A percentile compares a stretch with the other conserved stretches of the same genome.
Evolutionary conservation across 1,140 invertebrate genomes (phyloP).

Genomic region (Xylocopa sonorina): DNA sequence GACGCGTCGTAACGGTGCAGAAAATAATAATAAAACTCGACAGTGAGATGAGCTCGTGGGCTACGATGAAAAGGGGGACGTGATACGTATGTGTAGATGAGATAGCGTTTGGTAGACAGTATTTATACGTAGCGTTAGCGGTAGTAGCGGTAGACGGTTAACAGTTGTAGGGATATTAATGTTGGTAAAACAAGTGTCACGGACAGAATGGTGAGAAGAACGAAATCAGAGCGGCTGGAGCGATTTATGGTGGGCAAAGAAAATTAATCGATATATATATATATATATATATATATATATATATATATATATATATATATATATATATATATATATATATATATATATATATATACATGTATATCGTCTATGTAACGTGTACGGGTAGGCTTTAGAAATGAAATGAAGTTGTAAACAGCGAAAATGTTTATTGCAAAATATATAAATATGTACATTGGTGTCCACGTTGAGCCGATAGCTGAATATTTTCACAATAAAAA

Average conservation of each 20-base stretch:
- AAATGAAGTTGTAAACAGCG: conserved; percentile 81
- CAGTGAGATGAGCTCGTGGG: conserved; percentile 32
- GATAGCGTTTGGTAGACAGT: conserved; percentile 17
- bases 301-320: too few species aligned
- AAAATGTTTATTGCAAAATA: conserved; percentile 82
- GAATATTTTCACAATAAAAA: conserved; percentile 78
- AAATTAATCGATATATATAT: too few species aligned
- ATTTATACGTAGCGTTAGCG: conserved; percentile 4
- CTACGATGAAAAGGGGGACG: conserved; percentile 33
- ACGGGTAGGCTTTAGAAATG: conserved; percentile 76
- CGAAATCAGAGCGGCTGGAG: neutral
- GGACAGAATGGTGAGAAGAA: neutral
- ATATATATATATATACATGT: too few species aligned
- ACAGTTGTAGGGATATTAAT: conserved; percentile 19
- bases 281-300: too few species aligned
- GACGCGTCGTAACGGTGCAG: conserved; percentile 49
- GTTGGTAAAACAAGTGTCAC: neutral
- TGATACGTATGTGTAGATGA: conserved; percentile 13
- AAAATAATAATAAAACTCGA: conserved; percentile 46
- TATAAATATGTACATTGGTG: conserved; percentile 79
- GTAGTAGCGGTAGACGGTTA: conserved; percentile 19
- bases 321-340: too few species aligned
- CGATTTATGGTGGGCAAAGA: neutral
- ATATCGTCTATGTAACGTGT: conserved; percentile 32
- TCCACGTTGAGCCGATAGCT: conserved; percentile 79